phyloP scores from a whole-genome alignment of 1,140 invertebrate genomes.

The Brachionus manjavacas region DNA sequence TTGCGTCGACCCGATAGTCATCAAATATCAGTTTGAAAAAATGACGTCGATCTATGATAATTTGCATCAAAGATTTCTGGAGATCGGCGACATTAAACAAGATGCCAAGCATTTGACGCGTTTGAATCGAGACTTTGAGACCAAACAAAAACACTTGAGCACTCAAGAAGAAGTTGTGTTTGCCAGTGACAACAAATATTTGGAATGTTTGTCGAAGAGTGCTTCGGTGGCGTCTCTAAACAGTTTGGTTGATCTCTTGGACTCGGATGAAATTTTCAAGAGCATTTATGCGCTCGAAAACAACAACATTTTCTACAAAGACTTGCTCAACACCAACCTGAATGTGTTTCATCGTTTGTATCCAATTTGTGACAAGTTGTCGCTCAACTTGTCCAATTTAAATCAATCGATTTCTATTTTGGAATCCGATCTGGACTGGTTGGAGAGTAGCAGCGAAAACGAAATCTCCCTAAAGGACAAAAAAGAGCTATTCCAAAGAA shows the following conservation, averaged over 20 bases:
- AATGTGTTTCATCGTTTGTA: slow-evolving; percentile 6
- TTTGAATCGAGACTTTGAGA: neutral
- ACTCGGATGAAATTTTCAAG: neutral
- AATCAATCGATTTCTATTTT: neutral
- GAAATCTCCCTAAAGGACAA: neutral
- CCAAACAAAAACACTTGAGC: neutral
- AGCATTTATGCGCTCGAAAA: neutral
- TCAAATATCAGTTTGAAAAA: slow-evolving; percentile 18
- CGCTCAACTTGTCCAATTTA: neutral
- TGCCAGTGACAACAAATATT: neutral
- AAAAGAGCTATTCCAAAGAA: neutral
- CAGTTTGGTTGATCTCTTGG: neutral
- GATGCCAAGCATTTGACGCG: neutral
- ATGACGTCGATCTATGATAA: neutral
- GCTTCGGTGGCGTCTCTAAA: neutral
- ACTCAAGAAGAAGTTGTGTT: neutral
- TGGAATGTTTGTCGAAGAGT: neutral
- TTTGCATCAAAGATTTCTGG: neutral
- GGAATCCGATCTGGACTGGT: neutral
- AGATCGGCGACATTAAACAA: neutral
- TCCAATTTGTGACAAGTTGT: slow-evolving; percentile 3
- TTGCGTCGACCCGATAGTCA: slow-evolving; percentile 19
- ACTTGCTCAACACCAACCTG: neutral
- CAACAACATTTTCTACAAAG: neutral
- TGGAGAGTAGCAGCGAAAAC: neutral